phyloP scores from a whole-genome alignment of 2,113 vertebrate genomes.

The Semnopithecus entellus region DNA sequence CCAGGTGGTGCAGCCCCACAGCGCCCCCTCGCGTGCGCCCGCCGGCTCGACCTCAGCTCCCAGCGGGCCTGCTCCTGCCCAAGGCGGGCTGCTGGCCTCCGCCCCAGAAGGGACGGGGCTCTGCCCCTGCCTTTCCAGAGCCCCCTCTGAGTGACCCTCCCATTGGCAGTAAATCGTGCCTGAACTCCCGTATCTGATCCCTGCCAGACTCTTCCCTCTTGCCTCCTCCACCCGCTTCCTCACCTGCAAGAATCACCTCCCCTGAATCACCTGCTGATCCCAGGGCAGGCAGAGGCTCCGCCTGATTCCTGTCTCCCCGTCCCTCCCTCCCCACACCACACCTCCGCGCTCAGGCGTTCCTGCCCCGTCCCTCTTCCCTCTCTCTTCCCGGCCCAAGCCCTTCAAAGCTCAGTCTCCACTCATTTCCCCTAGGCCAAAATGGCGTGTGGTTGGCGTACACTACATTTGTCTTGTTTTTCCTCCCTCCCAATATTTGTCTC shows the following conservation, averaged over 20 bases:
- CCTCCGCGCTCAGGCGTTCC: no score
- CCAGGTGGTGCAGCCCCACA: neutral
- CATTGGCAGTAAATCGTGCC: neutral
- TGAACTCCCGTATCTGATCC: neutral
- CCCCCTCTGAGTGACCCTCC: neutral
- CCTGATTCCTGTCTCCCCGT: no score
- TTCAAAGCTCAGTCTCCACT: neutral
- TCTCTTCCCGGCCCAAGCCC: neutral
- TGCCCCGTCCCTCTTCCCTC: rapidly evolving
- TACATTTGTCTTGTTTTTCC: neutral
- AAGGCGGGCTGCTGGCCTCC: neutral
- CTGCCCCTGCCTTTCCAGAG: no score
- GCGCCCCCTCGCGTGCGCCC: neutral
- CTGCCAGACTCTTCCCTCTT: neutral
- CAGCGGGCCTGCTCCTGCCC: no score
- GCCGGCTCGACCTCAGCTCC: neutral
- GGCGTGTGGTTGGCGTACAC: no score
- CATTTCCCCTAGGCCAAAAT: neutral
- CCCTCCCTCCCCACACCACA: neutral
- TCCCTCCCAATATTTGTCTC: neutral
- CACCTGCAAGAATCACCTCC: neutral
- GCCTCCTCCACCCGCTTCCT: neutral
- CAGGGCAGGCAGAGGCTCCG: no score
- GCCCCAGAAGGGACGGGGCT: no score
- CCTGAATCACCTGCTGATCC: no score